phyloP scores from a whole-genome alignment of 1,140 invertebrate genomes.

The Nephila pilipes region DNA sequence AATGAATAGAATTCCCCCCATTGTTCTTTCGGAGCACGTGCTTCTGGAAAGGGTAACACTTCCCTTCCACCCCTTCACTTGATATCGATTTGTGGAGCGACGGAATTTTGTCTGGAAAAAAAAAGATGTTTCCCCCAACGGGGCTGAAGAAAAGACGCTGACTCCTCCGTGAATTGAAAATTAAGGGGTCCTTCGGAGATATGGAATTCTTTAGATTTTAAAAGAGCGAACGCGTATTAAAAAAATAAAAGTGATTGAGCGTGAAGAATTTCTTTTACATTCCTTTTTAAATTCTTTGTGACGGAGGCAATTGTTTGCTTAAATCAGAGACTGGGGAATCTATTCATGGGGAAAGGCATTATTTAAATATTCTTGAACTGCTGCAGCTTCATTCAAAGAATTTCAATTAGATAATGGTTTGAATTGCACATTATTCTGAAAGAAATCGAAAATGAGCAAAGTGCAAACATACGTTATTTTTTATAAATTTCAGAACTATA shows the following conservation, averaged over 20 bases:
- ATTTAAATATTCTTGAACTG: neutral
- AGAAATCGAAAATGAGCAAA: too few species aligned
- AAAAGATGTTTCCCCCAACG: neutral
- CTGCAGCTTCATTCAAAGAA: too few species aligned
- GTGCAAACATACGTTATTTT: too few species aligned
- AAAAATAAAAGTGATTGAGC: neutral
- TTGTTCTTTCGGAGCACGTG: neutral
- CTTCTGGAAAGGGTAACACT: neutral
- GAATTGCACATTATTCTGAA: too few species aligned
- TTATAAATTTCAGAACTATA: too few species aligned
- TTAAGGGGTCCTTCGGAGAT: neutral
- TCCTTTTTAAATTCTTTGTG: neutral
- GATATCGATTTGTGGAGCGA: neutral
- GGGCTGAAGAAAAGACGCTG: neutral
- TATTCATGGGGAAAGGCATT: neutral
- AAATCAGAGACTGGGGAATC: neutral
- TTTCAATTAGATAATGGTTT: too few species aligned
- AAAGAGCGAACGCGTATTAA: neutral
- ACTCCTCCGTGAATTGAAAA: neutral
- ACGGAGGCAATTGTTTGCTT: neutral
- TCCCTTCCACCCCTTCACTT: too few species aligned
- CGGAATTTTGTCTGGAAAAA: neutral
- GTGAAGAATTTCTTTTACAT: neutral
- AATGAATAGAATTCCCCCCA: neutral
- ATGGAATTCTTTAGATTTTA: neutral